Conservation (phyloP, 2,888 invertebrate species). For the Magallana nippona region DNA sequence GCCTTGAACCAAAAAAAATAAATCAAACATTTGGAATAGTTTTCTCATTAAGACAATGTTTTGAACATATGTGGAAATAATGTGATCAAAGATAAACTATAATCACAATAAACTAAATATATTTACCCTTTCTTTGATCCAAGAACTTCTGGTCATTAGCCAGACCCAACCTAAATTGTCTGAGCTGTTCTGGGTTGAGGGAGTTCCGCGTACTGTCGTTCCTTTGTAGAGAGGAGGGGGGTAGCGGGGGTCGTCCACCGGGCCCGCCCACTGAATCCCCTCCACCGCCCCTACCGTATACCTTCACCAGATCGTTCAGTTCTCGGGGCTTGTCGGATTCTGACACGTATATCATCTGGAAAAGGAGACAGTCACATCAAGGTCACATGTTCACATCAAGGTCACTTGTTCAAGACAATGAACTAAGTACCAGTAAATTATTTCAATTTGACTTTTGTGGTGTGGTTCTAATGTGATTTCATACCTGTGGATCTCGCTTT, state of each 20-base stretch:
- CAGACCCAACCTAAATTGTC: slow-evolving; percentile 59
- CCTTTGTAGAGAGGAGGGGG: slow-evolving; percentile 24
- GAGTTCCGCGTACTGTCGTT: slow-evolving; percentile 42
- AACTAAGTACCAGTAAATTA: too few species aligned
- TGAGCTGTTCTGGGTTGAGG: slow-evolving; percentile 53
- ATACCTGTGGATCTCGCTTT: slow-evolving; percentile 29
- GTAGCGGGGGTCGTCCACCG: slow-evolving; percentile 15
- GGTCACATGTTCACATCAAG: neutral
- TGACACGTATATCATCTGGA: slow-evolving; percentile 7
- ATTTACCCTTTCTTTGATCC: slow-evolving; percentile 37
- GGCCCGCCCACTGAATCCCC: neutral
- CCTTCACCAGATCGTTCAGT: slow-evolving; percentile 46
- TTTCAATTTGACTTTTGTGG: too few species aligned
- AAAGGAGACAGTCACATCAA: neutral
- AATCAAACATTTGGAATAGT: neutral
- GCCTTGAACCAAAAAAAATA: neutral
- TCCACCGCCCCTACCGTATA: slow-evolving; percentile 33
- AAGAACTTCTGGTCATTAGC: slow-evolving; percentile 56
- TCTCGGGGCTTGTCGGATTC: slow-evolving; percentile 42
- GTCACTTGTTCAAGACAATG: neutral
- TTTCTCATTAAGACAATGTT: too few species aligned
- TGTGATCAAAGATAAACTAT: too few species aligned
- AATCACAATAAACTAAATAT: too few species aligned
- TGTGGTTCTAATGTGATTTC: neutral
- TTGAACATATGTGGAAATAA: too few species aligned